Percentiles rank a stretch among this genome's conserved stretches.
phyloP scores from a whole-genome alignment of 2,797 vertebrate species.

The Enteromius afrohamiltoni region DNA sequence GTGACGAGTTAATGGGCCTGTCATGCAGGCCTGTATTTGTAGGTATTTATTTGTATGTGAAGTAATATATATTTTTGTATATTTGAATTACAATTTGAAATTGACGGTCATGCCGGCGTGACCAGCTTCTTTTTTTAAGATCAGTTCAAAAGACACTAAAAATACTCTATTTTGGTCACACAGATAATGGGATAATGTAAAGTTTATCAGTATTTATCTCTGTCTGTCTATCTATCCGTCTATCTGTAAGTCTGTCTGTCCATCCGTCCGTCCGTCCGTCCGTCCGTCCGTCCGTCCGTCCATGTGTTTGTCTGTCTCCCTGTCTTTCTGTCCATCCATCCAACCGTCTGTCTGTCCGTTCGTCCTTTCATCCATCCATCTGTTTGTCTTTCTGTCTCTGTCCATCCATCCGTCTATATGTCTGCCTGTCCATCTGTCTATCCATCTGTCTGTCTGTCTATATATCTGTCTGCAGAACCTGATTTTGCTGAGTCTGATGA shows the following conservation, averaged over 20 bases:
- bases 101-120: no score
- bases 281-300: neutral
- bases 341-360: no score
- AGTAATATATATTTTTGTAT: neutral
- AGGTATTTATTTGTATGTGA: neutral
- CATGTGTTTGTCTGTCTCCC: no score
- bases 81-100: neutral
- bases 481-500: no score
- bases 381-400: neutral
- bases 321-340: fast-evolving
- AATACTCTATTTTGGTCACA: no score
- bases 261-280: no score
- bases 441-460: neutral
- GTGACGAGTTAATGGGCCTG: neutral
- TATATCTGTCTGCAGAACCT: neutral
- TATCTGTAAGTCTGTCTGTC: neutral
- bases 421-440: no score
- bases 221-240: neutral
- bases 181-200: neutral
- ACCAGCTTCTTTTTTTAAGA: no score
- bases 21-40: neutral
- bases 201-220: neutral
- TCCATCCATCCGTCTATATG: neutral
- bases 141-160: no score
- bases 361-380: neutral